A percentile compares a stretch with the other conserved stretches of the same genome.
These are phyloP conservation scores for Pampusana beccarii DNA, from an alignment of 2,113 vertebrate genomes.

Conservation along the genomic window DNA sequence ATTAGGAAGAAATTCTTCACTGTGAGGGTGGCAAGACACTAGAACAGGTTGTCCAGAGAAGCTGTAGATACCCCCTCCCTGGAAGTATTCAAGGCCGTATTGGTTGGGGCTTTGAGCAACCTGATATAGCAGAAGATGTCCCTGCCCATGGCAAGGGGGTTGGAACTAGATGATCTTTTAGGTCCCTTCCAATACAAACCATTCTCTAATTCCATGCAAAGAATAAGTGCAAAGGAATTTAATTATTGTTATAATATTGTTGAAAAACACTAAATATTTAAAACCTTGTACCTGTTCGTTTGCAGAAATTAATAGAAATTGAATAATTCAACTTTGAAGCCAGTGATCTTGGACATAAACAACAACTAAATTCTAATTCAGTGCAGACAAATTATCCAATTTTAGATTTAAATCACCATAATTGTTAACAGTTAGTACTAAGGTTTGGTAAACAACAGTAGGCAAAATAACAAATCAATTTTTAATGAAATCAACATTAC, in stretches of 20 bases:
- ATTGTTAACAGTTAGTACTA: neutral
- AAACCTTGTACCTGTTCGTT: neutral
- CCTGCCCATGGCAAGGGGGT: too few species aligned
- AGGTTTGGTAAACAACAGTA: neutral
- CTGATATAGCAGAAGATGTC: neutral
- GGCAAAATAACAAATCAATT: neutral
- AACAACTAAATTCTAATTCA: neutral
- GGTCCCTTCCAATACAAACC: neutral
- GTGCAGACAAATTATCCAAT: neutral
- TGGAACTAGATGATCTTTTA: neutral
- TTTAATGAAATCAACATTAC: neutral
- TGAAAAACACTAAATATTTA: neutral
- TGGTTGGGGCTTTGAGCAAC: neutral
- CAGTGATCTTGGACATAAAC: neutral
- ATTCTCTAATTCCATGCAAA: neutral
- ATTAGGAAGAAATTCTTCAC: neutral
- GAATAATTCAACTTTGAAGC: neutral
- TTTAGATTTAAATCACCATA: neutral
- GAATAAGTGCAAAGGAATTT: neutral
- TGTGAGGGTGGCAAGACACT: neutral
- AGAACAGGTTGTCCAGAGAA: neutral
- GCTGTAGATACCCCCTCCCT: neutral
- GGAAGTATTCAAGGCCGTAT: neutral
- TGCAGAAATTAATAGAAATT: neutral
- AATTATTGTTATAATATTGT: neutral